These are phyloP conservation scores for Eledona agricola DNA, from an alignment of 2,888 invertebrate genomes.

Conservation along the genomic window DNA sequence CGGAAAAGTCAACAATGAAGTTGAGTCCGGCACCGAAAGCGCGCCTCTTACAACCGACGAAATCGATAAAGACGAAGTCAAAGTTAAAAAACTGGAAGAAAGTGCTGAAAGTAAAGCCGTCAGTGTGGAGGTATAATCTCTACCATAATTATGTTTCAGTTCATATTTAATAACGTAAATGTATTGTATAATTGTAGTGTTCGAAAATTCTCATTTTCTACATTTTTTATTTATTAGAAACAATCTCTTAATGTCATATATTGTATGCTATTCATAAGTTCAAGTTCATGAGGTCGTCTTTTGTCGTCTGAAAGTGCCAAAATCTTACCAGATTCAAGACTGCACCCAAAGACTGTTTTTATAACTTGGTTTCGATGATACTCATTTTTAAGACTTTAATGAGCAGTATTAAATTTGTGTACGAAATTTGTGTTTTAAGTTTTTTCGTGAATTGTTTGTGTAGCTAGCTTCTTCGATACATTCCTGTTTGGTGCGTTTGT, in stretches of 20 bases:
- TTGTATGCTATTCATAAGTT: constrained; percentile 9
- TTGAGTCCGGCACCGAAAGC: constrained; percentile 26
- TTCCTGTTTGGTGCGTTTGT: constrained; percentile 27
- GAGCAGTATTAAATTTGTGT: constrained; percentile 23
- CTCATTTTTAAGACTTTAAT: constrained; percentile 29
- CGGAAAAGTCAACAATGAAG: constrained; percentile 28
- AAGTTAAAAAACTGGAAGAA: constrained; percentile 67
- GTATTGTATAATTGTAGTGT: constrained; percentile 47
- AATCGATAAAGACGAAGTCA: constrained; percentile 60
- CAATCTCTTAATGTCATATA: constrained; percentile 18
- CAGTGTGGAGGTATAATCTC: constrained; percentile 49
- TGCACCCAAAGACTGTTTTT: constrained; percentile 44
- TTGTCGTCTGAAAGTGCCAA: constrained; percentile 43
- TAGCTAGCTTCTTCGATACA: constrained; percentile 27
- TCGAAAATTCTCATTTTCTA: constrained; percentile 38
- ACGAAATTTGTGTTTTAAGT: constrained; percentile 16
- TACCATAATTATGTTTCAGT: constrained; percentile 28
- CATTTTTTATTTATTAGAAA: constrained; percentile 35
- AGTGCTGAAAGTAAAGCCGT: constrained; percentile 45
- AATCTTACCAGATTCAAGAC: constrained; percentile 40
- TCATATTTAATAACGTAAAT: constrained; percentile 41
- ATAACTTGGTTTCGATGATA: constrained; percentile 32
- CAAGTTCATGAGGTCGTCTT: constrained; percentile 10
- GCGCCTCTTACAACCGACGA: constrained; percentile 38
- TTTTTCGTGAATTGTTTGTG: constrained; percentile 17